Evolutionary conservation across 2,797 vertebrate genomes (phyloP).

Genomic region (Muraenolepis orangiensis): DNA sequence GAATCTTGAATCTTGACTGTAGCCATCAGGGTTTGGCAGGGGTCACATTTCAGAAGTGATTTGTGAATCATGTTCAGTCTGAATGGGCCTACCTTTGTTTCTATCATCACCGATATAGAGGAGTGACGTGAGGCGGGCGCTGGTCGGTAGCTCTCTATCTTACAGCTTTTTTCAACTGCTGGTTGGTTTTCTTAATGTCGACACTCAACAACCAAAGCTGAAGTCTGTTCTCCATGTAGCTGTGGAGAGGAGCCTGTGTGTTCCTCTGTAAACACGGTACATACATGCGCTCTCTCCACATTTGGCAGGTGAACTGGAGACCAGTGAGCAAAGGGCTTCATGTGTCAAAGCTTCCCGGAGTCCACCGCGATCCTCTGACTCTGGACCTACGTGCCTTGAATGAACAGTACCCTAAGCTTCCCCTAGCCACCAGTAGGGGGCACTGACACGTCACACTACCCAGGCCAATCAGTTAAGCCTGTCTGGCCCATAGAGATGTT

Average conservation of each 20-base stretch:
- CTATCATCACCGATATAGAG: not conserved
- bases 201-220: not conserved
- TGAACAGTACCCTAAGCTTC: slow-evolving; percentile 47
- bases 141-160: not conserved
- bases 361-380: slow-evolving; percentile 52
- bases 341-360: slow-evolving; percentile 61
- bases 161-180: not conserved
- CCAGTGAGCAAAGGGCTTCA: slow-evolving; percentile 58
- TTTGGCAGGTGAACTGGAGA: slow-evolving; percentile 50
- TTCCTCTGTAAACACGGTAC: slow-evolving; percentile 24
- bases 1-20: too few relatives aligned
- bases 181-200: not conserved
- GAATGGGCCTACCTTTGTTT: not conserved
- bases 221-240: not conserved
- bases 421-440: slow-evolving; percentile 67
- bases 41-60: not conserved
- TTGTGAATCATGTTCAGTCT: not conserved
- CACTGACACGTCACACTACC: slow-evolving; percentile 73
- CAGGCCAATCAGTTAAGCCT: slow-evolving; percentile 68
- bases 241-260: not conserved
- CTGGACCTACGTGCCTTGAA: slow-evolving; percentile 55
- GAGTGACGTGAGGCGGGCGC: not conserved
- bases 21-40: not conserved
- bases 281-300: slow-evolving; percentile 33
- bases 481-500: slow-evolving; percentile 75